These are phyloP conservation scores for Parauchenoglanis ngamensis DNA, from an alignment of 2,797 vertebrate species.

Conservation along the genomic window DNA sequence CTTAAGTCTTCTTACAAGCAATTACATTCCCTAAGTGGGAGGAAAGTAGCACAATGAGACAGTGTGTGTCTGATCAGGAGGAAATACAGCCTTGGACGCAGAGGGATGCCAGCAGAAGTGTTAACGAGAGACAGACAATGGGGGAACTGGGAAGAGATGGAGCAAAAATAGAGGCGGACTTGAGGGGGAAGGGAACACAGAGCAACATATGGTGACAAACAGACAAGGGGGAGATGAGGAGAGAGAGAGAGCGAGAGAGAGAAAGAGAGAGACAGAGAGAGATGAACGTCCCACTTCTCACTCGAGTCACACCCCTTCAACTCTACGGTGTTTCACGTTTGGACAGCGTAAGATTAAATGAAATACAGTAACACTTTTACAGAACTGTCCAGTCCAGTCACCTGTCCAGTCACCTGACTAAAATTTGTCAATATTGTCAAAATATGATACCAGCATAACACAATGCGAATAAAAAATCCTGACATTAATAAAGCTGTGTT, in stretches of 20 bases:
- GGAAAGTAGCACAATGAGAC: constrained; percentile 39
- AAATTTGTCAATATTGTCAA: neutral
- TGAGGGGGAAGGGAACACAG: constrained; percentile 57
- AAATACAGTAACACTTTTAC: neutral
- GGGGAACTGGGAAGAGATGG: constrained; percentile 36
- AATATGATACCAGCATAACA: neutral
- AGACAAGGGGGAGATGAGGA: constrained; percentile 22
- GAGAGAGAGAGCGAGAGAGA: constrained; percentile 26
- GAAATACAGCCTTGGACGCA: constrained; percentile 41
- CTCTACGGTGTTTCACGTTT: neutral
- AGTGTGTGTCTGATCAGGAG: constrained; percentile 21
- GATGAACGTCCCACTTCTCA: constrained; percentile 23
- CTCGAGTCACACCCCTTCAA: constrained; percentile 13
- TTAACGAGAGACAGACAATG: constrained; percentile 49
- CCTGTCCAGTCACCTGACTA: neutral
- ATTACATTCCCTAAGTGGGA: constrained; percentile 33
- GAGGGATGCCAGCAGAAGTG: constrained; percentile 51
- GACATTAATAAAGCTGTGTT: neutral
- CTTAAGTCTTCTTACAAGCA: constrained; percentile 32
- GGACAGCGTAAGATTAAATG: neutral
- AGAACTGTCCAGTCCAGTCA: neutral
- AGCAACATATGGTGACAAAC: constrained; percentile 57
- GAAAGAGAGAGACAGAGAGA: constrained; percentile 40
- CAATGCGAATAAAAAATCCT: neutral
- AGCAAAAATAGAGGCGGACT: constrained; percentile 48